Percentiles rank a stretch among this genome's conserved stretches.
These are phyloP conservation scores for Rhinoptilus africanus DNA, from an alignment of 2,113 vertebrate species.

Conservation along the genomic window DNA sequence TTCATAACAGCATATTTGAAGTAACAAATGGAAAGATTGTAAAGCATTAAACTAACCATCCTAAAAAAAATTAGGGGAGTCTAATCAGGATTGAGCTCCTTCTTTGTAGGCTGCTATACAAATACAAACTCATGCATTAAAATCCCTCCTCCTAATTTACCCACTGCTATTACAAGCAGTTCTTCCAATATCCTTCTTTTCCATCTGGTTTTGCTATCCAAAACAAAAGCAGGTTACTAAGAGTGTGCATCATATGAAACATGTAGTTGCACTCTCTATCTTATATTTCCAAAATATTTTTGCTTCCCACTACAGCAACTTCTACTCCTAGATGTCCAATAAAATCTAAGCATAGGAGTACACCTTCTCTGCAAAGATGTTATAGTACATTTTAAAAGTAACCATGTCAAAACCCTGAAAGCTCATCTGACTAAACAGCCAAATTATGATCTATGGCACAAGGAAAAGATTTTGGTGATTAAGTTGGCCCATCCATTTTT, in stretches of 20 bases:
- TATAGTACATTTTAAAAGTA: background rate
- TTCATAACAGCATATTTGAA: background rate
- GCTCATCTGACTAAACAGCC: background rate
- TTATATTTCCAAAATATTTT: background rate
- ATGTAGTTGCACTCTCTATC: background rate
- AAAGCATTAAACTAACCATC: background rate
- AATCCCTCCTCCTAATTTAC: background rate
- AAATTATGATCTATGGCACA: background rate
- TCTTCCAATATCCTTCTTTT: background rate
- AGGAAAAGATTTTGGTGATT: background rate
- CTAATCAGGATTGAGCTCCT: background rate
- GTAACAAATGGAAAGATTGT: background rate
- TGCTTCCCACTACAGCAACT: background rate
- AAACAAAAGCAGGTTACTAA: background rate
- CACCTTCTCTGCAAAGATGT: background rate
- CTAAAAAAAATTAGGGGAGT: background rate
- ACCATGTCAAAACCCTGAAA: background rate
- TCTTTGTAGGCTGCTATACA: background rate
- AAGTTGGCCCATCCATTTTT: background rate
- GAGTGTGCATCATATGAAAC: background rate
- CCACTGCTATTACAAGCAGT: background rate
- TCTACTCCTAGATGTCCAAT: background rate
- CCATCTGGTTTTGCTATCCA: background rate
- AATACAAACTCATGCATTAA: background rate
- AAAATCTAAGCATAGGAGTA: background rate